Evolutionary conservation across 2,113 vertebrate species (phyloP).

Genomic region (Larimichthys crocea): DNA sequence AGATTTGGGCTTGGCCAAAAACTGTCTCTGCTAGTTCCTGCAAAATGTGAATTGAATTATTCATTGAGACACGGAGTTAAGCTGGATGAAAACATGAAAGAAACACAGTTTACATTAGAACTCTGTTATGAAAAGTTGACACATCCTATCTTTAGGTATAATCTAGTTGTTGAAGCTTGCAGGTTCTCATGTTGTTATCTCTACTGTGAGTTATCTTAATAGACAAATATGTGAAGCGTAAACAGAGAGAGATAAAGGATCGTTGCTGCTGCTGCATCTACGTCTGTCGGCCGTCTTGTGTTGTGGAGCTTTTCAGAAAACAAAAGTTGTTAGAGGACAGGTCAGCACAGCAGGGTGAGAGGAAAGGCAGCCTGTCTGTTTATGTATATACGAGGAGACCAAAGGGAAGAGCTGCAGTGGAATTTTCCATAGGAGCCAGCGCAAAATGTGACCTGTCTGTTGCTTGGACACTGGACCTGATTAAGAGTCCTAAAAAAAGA

Average conservation of each 20-base stretch:
- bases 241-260: neutral
- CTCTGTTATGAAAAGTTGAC: neutral
- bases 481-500: conserved; percentile 1
- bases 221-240: neutral
- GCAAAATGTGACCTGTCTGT: conserved; percentile 36
- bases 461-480: neutral
- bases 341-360: conserved; percentile 28
- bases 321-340: neutral
- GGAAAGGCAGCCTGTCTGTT: conserved; percentile 35
- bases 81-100: no score
- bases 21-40: neutral
- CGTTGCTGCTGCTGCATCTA: neutral
- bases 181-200: neutral
- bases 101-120: no score
- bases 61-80: no score
- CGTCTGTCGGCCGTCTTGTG: neutral
- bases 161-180: neutral
- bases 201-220: neutral
- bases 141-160: neutral
- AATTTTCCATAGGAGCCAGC: conserved; percentile 72
- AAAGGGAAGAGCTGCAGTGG: conserved; percentile 49
- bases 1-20: neutral
- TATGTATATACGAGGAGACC: conserved; percentile 52
- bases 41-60: neutral
- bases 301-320: neutral